Evolutionary conservation across 2,888 invertebrate genomes (phyloP).

Genomic region (Scaptomyza reducta): DNA sequence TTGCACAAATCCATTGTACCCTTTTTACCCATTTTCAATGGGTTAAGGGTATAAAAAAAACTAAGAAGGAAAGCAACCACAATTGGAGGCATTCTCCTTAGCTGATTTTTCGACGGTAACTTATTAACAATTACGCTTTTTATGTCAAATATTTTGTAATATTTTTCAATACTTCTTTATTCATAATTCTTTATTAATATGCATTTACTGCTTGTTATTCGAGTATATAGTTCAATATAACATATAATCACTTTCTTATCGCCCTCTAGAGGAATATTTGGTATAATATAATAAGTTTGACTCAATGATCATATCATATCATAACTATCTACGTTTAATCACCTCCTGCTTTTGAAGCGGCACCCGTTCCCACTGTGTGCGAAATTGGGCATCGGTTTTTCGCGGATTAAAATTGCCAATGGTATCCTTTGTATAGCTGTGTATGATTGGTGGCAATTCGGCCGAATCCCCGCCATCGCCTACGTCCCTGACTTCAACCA

Average conservation of each 20-base stretch:
- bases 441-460: constrained; percentile 46
- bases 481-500: constrained; percentile 59
- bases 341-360: constrained; percentile 63
- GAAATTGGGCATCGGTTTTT: constrained; percentile 57
- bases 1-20: no score
- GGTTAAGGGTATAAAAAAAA: no score
- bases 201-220: no score
- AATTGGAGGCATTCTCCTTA: no score
- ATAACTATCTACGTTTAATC: constrained; percentile 51
- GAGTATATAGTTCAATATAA: background rate
- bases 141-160: no score
- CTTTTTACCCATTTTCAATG: no score
- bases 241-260: background rate
- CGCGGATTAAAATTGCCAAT: constrained; percentile 66
- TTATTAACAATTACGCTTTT: no score
- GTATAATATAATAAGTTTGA: no score
- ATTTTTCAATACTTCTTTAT: background rate
- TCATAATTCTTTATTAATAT: background rate
- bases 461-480: constrained; percentile 47
- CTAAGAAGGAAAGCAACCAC: no score
- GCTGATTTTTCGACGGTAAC: no score
- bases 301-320: background rate
- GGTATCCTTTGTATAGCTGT: constrained; percentile 58
- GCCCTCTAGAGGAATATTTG: background rate
- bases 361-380: constrained; percentile 57